Percentiles rank a stretch among this genome's conserved stretches.
Evolutionary conservation across 2,113 vertebrate species (phyloP).

Genomic region (Merops nubicus): DNA sequence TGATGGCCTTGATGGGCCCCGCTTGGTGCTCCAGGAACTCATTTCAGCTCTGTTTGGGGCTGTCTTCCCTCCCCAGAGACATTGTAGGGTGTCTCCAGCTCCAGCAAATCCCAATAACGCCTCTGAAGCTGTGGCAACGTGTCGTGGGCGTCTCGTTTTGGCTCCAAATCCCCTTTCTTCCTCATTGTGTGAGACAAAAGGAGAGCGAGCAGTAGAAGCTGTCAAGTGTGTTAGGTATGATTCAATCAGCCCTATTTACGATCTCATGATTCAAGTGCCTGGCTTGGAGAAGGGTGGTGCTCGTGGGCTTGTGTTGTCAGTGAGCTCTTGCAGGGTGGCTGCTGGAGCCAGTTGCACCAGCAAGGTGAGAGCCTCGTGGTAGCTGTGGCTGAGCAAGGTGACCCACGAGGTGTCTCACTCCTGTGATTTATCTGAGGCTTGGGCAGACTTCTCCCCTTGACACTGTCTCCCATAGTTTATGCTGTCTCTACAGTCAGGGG

Average conservation of each 20-base stretch:
- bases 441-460: not conserved
- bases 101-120: not conserved
- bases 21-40: not conserved
- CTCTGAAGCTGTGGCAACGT: accelerated
- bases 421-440: not conserved
- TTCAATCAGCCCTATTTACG: not conserved
- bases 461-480: not conserved
- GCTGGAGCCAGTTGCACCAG: not conserved
- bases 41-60: not conserved
- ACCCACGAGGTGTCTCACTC: not conserved
- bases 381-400: not conserved
- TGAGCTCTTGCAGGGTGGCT: not conserved
- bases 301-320: not conserved
- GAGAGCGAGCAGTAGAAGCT: not conserved
- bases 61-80: accelerated
- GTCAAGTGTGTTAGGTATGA: not conserved
- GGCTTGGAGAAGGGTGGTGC: not conserved
- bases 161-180: not conserved
- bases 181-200: accelerated
- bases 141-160: accelerated
- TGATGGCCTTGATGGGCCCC: not conserved
- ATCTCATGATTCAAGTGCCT: not conserved
- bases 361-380: accelerated
- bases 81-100: not conserved
- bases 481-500: not conserved